A percentile compares a stretch with the other conserved stretches of the same genome.
These are phyloP conservation scores for Brachionus asplanchnoidis DNA, from an alignment of 1,140 invertebrate species.

Conservation along the genomic window DNA sequence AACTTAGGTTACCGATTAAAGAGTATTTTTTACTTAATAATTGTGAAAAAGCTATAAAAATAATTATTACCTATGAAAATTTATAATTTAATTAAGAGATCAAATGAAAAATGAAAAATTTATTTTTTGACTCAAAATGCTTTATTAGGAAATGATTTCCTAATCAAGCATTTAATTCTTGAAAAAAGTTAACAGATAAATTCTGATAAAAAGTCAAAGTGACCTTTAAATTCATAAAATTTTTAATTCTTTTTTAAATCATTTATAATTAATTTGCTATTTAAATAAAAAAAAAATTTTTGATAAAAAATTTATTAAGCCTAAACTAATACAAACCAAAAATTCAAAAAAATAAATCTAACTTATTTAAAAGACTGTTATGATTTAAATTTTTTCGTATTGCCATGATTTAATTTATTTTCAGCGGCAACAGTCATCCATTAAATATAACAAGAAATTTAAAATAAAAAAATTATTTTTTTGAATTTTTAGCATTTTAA, in stretches of 20 bases:
- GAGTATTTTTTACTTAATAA: neutral
- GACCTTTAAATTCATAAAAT: too few species aligned
- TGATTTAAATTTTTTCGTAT: neutral
- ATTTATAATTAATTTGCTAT: neutral
- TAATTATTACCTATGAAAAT: too few species aligned
- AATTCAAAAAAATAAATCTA: neutral
- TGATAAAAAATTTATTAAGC: neutral
- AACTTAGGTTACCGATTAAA: neutral
- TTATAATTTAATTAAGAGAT: too few species aligned
- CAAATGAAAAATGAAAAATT: too few species aligned
- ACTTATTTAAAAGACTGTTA: neutral
- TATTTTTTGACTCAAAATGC: too few species aligned
- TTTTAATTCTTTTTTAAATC: too few species aligned
- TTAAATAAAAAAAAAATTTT: neutral
- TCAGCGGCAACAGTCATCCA: neutral
- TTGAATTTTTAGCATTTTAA: neutral
- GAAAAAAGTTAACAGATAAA: too few species aligned
- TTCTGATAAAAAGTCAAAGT: too few species aligned
- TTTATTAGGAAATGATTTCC: too few species aligned
- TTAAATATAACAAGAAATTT: neutral
- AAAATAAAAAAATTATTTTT: neutral
- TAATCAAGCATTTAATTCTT: too few species aligned
- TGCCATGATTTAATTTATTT: constrained; percentile 6
- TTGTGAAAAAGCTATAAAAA: neutral
- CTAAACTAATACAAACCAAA: neutral